Conservation (phyloP, 2,113 vertebrate species). For the Paramormyrops kingsleyae region DNA sequence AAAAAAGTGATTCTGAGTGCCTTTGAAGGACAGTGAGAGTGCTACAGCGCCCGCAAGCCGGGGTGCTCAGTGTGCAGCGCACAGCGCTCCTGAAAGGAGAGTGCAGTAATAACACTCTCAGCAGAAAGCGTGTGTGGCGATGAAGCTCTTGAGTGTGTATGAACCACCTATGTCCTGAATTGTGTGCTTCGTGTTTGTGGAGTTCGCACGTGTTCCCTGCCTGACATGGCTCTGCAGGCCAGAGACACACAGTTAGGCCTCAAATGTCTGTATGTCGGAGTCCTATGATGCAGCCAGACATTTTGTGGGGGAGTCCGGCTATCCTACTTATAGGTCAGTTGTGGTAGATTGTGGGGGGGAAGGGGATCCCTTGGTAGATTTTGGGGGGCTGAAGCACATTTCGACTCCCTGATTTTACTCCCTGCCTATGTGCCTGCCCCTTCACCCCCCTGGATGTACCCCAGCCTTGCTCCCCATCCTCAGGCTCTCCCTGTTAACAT, state of each 20-base stretch:
- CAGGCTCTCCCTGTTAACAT: not conserved
- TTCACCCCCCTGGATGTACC: not conserved
- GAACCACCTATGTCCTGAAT: not conserved
- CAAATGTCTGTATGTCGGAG: not conserved
- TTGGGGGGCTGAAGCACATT: not conserved
- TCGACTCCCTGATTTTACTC: not conserved
- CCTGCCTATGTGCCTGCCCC: not conserved
- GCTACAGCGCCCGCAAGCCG: rapidly evolving
- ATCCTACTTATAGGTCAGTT: too few species aligned
- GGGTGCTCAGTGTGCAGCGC: not conserved
- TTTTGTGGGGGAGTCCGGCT: too few species aligned
- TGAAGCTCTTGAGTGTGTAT: not conserved
- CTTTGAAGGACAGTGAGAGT: not conserved
- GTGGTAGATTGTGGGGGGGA: too few species aligned
- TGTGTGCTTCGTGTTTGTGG: not conserved
- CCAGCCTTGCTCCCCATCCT: not conserved
- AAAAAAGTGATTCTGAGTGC: not conserved
- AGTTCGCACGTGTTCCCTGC: not conserved
- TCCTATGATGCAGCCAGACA: not conserved
- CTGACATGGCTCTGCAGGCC: not conserved
- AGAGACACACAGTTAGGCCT: not conserved
- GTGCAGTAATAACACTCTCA: not conserved
- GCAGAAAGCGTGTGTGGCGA: not conserved
- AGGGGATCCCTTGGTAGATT: not conserved
- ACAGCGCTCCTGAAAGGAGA: not conserved